phyloP scores from a whole-genome alignment of 1,140 invertebrate species.

The Anastrepha obliqua region DNA sequence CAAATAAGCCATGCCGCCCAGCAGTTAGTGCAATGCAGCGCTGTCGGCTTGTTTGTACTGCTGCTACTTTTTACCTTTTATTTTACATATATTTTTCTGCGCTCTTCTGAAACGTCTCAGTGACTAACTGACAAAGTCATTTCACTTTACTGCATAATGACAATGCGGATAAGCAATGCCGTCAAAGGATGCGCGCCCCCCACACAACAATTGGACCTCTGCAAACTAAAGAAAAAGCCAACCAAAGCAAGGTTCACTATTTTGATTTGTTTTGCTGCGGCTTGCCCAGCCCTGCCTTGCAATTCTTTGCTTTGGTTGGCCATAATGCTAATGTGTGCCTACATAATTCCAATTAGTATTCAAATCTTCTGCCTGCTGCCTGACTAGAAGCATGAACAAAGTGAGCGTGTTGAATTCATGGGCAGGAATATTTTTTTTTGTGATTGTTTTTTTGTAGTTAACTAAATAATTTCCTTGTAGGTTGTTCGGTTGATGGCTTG shows the following conservation, averaged over 20 bases:
- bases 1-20: neutral
- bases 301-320: neutral
- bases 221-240: neutral
- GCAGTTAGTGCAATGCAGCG: neutral
- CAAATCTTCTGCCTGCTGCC: slow-evolving; percentile 33
- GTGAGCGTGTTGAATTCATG: slow-evolving; percentile 21
- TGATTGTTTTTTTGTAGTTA: neutral
- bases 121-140: slow-evolving; percentile 45
- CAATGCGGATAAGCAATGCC: neutral
- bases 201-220: neutral
- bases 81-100: neutral
- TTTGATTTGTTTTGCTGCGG: neutral
- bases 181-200: slow-evolving; percentile 40
- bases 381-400: slow-evolving; percentile 39
- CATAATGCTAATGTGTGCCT: neutral
- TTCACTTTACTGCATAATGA: slow-evolving; percentile 32
- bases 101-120: neutral
- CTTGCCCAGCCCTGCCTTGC: neutral
- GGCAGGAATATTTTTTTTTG: neutral
- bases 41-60: slow-evolving; percentile 15
- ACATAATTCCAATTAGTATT: slow-evolving; percentile 47
- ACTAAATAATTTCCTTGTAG: slow-evolving; percentile 14
- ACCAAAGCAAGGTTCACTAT: neutral
- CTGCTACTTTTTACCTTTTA: neutral
- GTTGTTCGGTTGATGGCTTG: neutral